A percentile compares a stretch with the other conserved stretches of the same genome.
phyloP scores from a whole-genome alignment of 2,888 invertebrate genomes.

The Drosophila acutilabella region DNA sequence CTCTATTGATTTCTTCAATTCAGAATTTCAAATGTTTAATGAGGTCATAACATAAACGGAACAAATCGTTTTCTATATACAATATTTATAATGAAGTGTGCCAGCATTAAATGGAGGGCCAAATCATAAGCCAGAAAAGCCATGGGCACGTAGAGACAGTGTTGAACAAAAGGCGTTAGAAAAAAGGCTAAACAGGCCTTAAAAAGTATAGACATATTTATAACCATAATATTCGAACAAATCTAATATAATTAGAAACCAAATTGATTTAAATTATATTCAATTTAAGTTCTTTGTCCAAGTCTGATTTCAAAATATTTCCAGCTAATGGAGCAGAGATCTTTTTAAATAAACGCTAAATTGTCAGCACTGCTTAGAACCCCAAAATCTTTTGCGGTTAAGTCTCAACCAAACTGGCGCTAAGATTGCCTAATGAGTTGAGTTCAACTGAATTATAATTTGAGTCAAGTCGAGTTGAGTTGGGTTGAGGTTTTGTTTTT shows the following conservation, averaged over 20 bases:
- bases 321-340: no score
- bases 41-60: slow-evolving; percentile 15
- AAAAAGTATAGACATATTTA: no score
- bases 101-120: slow-evolving; percentile 19
- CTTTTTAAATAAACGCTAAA: no score
- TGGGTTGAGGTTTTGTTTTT: slow-evolving; percentile 17
- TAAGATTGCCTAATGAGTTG: slow-evolving; percentile 67
- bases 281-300: no score
- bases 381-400: slow-evolving; percentile 46
- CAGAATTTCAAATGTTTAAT: slow-evolving; percentile 18
- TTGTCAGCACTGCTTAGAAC: slow-evolving; percentile 44
- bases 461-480: slow-evolving; percentile 42
- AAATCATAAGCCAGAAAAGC: background rate
- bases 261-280: no score
- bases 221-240: no score
- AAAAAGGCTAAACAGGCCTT: no score
- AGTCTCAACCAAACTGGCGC: slow-evolving; percentile 60
- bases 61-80: slow-evolving; percentile 28
- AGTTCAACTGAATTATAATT: slow-evolving; percentile 2
- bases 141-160: slow-evolving; percentile 9
- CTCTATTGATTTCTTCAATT: background rate
- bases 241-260: no score
- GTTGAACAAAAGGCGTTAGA: no score
- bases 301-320: no score
- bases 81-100: slow-evolving; percentile 49